Percentiles rank a stretch among this genome's conserved stretches.
Conservation (phyloP, 2,113 vertebrate species). For the Shinisaurus crocodilurus region DNA sequence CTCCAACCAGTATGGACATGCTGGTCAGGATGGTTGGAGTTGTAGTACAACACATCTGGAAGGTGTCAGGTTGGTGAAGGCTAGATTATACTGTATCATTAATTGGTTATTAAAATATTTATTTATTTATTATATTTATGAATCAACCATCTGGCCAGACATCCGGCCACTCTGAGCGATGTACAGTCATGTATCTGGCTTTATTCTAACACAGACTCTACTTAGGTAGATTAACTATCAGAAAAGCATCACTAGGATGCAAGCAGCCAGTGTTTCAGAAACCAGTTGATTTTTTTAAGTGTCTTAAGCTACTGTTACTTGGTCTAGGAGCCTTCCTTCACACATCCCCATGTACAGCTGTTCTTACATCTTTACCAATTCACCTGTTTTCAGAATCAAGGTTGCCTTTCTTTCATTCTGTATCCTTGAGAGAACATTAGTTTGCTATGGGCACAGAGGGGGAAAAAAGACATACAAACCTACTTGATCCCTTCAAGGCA, state of each 20-base stretch:
- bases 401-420: slow-evolving; percentile 30
- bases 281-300: background rate
- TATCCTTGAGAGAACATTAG: slow-evolving; percentile 40
- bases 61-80: background rate
- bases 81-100: too few relatives aligned
- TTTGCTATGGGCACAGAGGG: slow-evolving; percentile 36
- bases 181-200: too few relatives aligned
- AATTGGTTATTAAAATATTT: too few relatives aligned
- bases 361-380: slow-evolving; percentile 29
- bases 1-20: too few relatives aligned
- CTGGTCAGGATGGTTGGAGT: background rate
- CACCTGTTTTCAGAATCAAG: slow-evolving; percentile 13
- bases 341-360: background rate
- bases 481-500: slow-evolving; percentile 34
- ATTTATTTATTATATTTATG: too few relatives aligned
- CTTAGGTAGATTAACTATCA: background rate
- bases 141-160: too few relatives aligned
- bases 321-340: background rate
- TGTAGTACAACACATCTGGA: background rate
- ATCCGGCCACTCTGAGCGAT: too few relatives aligned
- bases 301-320: background rate
- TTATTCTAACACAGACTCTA: background rate
- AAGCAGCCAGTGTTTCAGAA: background rate
- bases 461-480: slow-evolving; percentile 16
- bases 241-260: background rate